Conservation (phyloP, 1,140 invertebrate species). For the Heliconius congener region DNA sequence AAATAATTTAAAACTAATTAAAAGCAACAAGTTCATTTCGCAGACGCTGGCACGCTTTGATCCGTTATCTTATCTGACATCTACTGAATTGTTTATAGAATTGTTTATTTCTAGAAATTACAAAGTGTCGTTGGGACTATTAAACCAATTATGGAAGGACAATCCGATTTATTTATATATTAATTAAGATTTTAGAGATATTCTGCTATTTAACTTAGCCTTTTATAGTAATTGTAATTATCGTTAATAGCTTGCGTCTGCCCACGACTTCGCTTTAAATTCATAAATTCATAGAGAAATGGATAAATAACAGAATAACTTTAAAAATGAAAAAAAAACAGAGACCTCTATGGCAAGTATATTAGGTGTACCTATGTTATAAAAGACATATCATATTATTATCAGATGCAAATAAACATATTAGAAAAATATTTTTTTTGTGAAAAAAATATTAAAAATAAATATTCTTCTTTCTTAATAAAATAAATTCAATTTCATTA, state of each 20-base stretch:
- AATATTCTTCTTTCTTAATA: too few relatives aligned
- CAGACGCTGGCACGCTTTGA: slow-evolving; percentile 17
- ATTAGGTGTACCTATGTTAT: too few relatives aligned
- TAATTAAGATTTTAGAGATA: slow-evolving; percentile 13
- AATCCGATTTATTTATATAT: slow-evolving; percentile 12
- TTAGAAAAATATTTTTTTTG: too few relatives aligned
- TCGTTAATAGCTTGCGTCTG: neutral
- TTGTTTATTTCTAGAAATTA: slow-evolving; percentile 18
- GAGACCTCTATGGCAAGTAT: too few relatives aligned
- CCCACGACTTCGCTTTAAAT: neutral
- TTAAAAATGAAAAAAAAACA: neutral
- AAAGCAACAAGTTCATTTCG: slow-evolving; percentile 16
- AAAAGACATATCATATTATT: too few relatives aligned
- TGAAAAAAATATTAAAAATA: too few relatives aligned
- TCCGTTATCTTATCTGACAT: slow-evolving; percentile 16
- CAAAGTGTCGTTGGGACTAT: slow-evolving; percentile 15
- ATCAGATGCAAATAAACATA: too few relatives aligned
- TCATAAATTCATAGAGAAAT: neutral
- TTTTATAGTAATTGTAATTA: neutral
- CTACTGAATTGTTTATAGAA: slow-evolving; percentile 18
- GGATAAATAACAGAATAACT: neutral
- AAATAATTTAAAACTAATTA: slow-evolving; percentile 21
- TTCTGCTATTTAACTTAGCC: neutral
- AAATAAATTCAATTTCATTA: too few relatives aligned
- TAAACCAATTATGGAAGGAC: slow-evolving; percentile 17